phyloP scores from a whole-genome alignment of 2,888 invertebrate genomes.

The Corythucha ciliata region DNA sequence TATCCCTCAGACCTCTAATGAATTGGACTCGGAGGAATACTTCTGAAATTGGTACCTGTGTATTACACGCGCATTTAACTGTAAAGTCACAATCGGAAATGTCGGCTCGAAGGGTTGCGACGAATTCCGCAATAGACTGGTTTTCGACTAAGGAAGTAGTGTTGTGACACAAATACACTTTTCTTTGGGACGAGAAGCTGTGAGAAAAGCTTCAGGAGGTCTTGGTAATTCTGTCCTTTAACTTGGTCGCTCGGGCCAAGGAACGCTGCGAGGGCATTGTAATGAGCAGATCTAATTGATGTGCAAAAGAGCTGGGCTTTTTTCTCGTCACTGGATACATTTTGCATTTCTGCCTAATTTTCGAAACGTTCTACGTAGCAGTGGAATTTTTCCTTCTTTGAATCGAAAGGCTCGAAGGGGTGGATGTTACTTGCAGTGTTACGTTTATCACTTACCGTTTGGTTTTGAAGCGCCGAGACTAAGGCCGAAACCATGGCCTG shows the following conservation, averaged over 20 bases:
- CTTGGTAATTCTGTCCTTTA: slow-evolving; percentile 13
- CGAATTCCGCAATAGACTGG: slow-evolving; percentile 19
- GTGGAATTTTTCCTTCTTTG: slow-evolving; percentile 24
- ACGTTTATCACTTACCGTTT: too few relatives aligned
- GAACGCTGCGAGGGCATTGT: slow-evolving; percentile 23
- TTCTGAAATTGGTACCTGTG: slow-evolving; percentile 9
- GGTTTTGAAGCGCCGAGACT: too few relatives aligned
- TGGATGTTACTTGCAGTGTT: too few relatives aligned
- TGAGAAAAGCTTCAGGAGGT: slow-evolving; percentile 13
- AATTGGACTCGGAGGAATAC: too few relatives aligned
- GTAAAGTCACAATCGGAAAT: slow-evolving; percentile 11
- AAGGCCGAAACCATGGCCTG: too few relatives aligned
- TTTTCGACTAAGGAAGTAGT: slow-evolving; percentile 23
- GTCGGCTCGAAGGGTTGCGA: too few relatives aligned
- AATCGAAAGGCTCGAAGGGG: slow-evolving; percentile 26
- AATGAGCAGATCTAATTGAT: slow-evolving; percentile 25
- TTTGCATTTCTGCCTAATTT: slow-evolving; percentile 20
- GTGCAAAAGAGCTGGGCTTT: slow-evolving; percentile 22
- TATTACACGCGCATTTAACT: slow-evolving; percentile 13
- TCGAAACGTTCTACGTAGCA: slow-evolving; percentile 25
- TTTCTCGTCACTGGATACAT: slow-evolving; percentile 16
- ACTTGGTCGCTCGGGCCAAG: slow-evolving; percentile 19
- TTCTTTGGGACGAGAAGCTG: slow-evolving; percentile 20
- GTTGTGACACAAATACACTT: slow-evolving; percentile 25
- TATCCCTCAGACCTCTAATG: slow-evolving; percentile 16